A percentile compares a stretch with the other conserved stretches of the same genome.
These are phyloP conservation scores for Cheilosia impressa DNA, from an alignment of 2,888 invertebrate species.

Conservation along the genomic window DNA sequence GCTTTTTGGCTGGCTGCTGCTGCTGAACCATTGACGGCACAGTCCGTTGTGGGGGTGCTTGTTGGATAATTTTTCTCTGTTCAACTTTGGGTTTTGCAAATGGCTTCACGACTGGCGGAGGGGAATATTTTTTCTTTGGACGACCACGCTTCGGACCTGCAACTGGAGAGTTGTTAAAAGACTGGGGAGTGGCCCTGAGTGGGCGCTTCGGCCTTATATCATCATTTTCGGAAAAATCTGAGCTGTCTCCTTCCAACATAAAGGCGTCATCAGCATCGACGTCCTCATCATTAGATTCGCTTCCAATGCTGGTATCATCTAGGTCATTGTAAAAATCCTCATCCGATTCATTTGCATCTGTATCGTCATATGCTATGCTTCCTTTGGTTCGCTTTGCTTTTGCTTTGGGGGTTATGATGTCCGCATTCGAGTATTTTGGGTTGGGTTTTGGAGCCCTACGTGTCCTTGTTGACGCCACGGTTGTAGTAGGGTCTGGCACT, in stretches of 20 bases:
- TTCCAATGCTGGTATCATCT: slow-evolving; percentile 74
- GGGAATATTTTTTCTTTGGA: slow-evolving; percentile 1
- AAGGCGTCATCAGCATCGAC: slow-evolving; percentile 77
- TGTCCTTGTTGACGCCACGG: slow-evolving; percentile 81
- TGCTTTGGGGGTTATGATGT: slow-evolving; percentile 80
- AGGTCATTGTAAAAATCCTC: slow-evolving; percentile 55
- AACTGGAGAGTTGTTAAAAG: background rate
- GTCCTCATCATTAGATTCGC: slow-evolving; percentile 78
- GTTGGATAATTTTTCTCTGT: slow-evolving; percentile 8
- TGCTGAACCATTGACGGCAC: slow-evolving; percentile 10
- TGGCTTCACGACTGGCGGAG: background rate
- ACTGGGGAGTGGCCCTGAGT: background rate
- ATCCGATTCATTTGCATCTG: slow-evolving; percentile 44
- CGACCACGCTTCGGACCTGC: slow-evolving; percentile 35
- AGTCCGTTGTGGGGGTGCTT: background rate
- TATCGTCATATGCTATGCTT: slow-evolving; percentile 46
- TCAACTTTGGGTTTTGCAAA: background rate
- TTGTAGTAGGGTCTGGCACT: slow-evolving; percentile 76
- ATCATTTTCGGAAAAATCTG: slow-evolving; percentile 57
- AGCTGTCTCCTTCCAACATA: slow-evolving; percentile 55
- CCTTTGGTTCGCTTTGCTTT: slow-evolving; percentile 75
- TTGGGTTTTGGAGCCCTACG: slow-evolving; percentile 83
- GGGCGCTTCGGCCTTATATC: slow-evolving; percentile 44
- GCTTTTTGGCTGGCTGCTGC: slow-evolving; percentile 24
- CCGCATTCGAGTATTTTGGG: slow-evolving; percentile 83